These are phyloP conservation scores for Whitmania pigra DNA, from an alignment of 1,140 invertebrate genomes.

Conservation along the genomic window DNA sequence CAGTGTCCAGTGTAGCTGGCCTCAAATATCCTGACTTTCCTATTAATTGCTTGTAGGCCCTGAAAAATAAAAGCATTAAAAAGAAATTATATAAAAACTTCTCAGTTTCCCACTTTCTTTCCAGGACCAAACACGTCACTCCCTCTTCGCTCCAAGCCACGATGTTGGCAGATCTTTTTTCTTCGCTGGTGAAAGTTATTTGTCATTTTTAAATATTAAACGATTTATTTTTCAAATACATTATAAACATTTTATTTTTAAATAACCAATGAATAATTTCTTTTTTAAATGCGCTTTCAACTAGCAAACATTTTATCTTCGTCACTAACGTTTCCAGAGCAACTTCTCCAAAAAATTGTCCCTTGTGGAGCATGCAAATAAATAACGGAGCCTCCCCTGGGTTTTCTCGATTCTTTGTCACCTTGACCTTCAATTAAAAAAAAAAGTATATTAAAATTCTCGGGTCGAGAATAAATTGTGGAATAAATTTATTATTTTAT, in stretches of 20 bases:
- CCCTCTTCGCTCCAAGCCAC: conserved; percentile 81
- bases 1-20: not conserved
- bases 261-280: not conserved
- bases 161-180: conserved; percentile 86
- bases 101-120: conserved; percentile 45
- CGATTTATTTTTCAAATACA: not conserved
- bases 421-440: conserved; percentile 14
- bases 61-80: not conserved
- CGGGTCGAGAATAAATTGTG: not conserved
- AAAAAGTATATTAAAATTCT: not conserved
- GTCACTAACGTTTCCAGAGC: conserved; percentile 30
- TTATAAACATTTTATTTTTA: not conserved
- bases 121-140: conserved; percentile 83
- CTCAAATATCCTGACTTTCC: conserved; percentile 8
- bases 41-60: conserved; percentile 6
- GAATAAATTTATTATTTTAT: not conserved
- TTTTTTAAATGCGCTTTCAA: not conserved
- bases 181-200: conserved; percentile 56
- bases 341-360: conserved; percentile 40
- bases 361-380: conserved; percentile 34
- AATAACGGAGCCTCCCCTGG: conserved; percentile 24
- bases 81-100: too few relatives aligned
- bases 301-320: not conserved
- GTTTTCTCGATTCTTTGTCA: not conserved
- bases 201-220: not conserved